Conservation (phyloP, 2,888 invertebrate species). For the Tipula vernalis region DNA sequence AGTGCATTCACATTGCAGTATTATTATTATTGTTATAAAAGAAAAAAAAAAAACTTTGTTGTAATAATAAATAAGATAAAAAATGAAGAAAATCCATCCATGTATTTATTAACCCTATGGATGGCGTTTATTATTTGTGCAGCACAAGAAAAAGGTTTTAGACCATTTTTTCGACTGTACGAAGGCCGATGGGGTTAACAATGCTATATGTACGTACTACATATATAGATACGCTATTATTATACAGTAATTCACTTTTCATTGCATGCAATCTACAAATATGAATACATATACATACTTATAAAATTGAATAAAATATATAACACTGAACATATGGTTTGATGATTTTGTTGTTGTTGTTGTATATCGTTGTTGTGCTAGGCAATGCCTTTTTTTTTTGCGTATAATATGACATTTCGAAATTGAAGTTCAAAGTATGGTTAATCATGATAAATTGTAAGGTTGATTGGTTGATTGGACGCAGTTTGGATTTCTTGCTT, state of each 20-base stretch:
- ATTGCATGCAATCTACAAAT: not conserved
- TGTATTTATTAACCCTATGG: not conserved
- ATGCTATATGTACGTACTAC: not conserved
- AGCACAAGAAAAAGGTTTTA: not conserved
- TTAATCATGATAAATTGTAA: too few relatives aligned
- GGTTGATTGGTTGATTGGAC: too few relatives aligned
- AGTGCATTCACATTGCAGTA: conserved; percentile 13
- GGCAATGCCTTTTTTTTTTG: not conserved
- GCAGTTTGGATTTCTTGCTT: too few relatives aligned
- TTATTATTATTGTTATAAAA: not conserved
- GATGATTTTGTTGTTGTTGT: not conserved
- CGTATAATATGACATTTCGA: too few relatives aligned
- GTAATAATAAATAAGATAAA: not conserved
- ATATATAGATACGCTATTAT: not conserved
- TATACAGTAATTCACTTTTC: not conserved
- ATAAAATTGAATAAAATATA: not conserved
- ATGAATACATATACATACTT: not conserved
- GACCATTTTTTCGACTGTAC: not conserved
- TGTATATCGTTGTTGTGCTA: not conserved
- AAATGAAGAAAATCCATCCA: not conserved
- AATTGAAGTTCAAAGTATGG: too few relatives aligned
- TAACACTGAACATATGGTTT: not conserved
- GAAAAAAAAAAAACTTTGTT: not conserved
- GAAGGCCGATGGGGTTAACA: not conserved
- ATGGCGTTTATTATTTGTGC: not conserved